Evolutionary conservation across 2,888 invertebrate species (phyloP), one percentile per base, ranked within the genome.

Genomic region (Isoperla grammatica): DNA sequence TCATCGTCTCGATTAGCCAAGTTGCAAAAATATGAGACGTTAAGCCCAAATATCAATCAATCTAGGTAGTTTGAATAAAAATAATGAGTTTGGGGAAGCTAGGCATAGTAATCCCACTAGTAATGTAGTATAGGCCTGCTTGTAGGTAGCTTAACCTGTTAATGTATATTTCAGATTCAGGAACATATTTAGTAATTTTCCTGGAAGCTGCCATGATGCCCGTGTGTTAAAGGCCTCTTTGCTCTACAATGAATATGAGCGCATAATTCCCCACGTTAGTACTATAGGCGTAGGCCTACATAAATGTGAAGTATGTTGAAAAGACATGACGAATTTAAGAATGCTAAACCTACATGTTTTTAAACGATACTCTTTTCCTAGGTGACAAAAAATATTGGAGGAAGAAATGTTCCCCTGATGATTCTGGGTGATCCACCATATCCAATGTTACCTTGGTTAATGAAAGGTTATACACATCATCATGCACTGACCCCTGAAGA

Each of bases 371-470:
- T n/a, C 6, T 3, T 17, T 17, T 60, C 39, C 13, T 46, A 53
- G 19, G 45, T 19, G 19, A n/a, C 13, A 56, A 22, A 20, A 43
- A 2, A 17, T 2, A 46, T 63, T n/a, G 61, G 64, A 13, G 64
- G 61, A 11, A 23, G 19, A 6, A 17, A 11, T 56, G 50, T 68
- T 43, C 64, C 65, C 12, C 61, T 57, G 13, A 60, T 66, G 57
- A 55, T 67, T 40, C 56, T 66, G 13, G 67, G 68, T 29, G 66
- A 68, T 61, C 60, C 66, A 19, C 62, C 64, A 1, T 65, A 69
- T 60, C 65, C 67, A 15, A 22, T 66, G n/a, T 59, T 67, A n/a
- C 56, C 62, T 17, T 68, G 68, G 67, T 20, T 68, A 4, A 55
- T 69, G 19, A 68, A 67, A 56, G 63, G 63, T n/a, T 68, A 64